Conservation (phyloP, 2,888 invertebrate genomes). For the Pachymerium ferrugineum region DNA sequence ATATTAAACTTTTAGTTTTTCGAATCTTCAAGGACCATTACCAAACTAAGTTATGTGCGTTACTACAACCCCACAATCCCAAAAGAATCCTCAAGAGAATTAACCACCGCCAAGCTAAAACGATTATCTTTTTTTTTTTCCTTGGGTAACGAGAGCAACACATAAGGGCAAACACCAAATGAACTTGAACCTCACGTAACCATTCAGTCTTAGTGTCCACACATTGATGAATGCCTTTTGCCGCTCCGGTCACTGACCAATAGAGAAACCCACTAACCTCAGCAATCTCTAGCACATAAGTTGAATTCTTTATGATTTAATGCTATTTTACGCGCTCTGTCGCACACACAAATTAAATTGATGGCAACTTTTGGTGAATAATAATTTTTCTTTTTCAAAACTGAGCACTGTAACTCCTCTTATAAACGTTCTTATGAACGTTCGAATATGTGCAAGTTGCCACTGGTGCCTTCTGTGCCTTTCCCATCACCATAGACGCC, state of each 20-base stretch:
- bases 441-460: not conserved
- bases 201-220: not conserved
- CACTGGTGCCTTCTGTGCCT: not conserved
- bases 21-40: not conserved
- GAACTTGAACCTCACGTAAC: not conserved
- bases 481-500: not conserved
- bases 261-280: too few relatives aligned
- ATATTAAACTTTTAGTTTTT: not conserved
- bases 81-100: not conserved
- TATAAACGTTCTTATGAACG: not conserved
- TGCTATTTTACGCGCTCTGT: not conserved
- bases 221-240: not conserved
- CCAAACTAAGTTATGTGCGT: not conserved
- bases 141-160: not conserved
- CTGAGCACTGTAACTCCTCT: not conserved
- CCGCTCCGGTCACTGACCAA: not conserved
- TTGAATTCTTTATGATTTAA: not conserved
- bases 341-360: not conserved
- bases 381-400: not conserved
- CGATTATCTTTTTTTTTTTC: not conserved
- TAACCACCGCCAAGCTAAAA: not conserved
- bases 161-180: not conserved
- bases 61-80: not conserved
- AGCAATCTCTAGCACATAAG: too few relatives aligned
- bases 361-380: not conserved